These are phyloP conservation scores for Cerastis leucographa DNA, from an alignment of 2,888 invertebrate genomes.

Conservation along the genomic window DNA sequence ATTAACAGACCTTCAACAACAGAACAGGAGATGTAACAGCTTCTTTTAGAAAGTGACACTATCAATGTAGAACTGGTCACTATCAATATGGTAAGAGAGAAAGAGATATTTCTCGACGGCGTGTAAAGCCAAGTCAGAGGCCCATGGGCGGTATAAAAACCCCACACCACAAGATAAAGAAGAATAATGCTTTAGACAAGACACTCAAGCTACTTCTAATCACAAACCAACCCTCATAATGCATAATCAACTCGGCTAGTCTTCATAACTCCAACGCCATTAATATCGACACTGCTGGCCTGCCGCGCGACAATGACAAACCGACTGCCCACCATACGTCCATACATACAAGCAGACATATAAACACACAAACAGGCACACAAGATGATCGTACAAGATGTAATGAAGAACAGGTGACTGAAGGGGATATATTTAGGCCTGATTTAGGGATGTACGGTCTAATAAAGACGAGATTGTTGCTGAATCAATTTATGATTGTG, in stretches of 20 bases:
- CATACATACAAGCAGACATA: conserved; percentile 23
- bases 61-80: neutral
- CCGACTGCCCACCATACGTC: conserved; percentile 27
- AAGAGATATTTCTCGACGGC: no score
- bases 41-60: neutral
- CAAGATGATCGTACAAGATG: conserved; percentile 44
- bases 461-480: conserved; percentile 28
- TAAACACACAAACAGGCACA: conserved; percentile 7
- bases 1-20: neutral
- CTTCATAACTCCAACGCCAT: conserved; percentile 51
- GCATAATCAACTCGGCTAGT: conserved; percentile 18
- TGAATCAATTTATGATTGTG: conserved; percentile 47
- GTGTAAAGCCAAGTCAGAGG: no score
- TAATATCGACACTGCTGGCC: conserved; percentile 63
- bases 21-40: neutral
- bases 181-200: neutral
- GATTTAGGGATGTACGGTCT: conserved; percentile 50
- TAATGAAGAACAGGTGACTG: conserved; percentile 57
- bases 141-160: no score
- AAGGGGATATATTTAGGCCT: conserved; percentile 54
- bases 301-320: conserved; percentile 54
- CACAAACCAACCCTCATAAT: neutral
- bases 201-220: neutral
- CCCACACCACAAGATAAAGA: no score
- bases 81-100: neutral